These are phyloP conservation scores for Steinernema carpocapsae DNA, from an alignment of 2,888 invertebrate genomes.

Conservation along the genomic window DNA sequence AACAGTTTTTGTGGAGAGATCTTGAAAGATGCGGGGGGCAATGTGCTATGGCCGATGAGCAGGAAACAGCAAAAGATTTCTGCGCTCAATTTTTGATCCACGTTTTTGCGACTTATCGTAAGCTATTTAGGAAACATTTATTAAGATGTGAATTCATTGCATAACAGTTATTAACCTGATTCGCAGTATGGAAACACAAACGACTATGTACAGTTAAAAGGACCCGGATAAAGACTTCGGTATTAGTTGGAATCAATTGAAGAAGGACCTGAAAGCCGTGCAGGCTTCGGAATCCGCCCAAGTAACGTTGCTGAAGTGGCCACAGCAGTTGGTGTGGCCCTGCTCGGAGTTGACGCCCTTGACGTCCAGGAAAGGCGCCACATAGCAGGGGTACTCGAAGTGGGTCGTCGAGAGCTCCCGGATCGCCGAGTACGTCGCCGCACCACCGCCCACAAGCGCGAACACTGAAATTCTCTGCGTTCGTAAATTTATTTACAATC, in stretches of 20 bases:
- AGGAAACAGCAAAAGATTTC: no score
- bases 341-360: background rate
- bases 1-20: no score
- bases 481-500: no score
- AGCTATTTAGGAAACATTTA: no score
- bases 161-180: no score
- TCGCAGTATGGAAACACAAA: no score
- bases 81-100: no score
- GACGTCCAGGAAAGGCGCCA: conserved; percentile 43
- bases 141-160: no score
- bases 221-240: conserved; percentile 8
- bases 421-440: conserved; percentile 66
- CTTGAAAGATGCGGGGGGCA: no score
- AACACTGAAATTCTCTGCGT: conserved; percentile 57
- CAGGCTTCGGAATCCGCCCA: background rate
- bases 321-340: conserved; percentile 42
- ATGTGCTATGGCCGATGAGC: no score
- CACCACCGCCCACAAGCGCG: conserved; percentile 61
- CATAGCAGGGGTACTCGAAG: conserved; percentile 62
- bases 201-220: background rate
- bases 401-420: conserved; percentile 57
- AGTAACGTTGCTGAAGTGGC: conserved; percentile 35
- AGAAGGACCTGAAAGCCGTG: conserved; percentile 17
- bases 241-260: conserved; percentile 13
- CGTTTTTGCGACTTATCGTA: no score